Base-by-base conservation (phyloP, 2,113 vertebrate species). In the Varanus salvator region DNA sequence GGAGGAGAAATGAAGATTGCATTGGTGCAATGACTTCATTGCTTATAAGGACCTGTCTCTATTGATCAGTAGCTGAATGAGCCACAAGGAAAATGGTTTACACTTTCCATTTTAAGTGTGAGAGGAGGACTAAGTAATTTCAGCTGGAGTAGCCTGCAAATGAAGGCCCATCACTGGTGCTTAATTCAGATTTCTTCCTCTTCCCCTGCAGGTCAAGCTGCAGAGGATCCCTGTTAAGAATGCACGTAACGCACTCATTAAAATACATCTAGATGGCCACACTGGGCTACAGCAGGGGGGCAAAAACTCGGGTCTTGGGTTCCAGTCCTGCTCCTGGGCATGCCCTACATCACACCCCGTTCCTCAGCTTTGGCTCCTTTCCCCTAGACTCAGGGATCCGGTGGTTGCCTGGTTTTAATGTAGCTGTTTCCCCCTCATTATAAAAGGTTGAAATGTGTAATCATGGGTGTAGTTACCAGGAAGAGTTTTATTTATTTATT, bases 11-110 rank as follows among this genome's bases (percentile, higher is more conserved):
- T 34, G 86, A 93, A 89, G 88, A 95, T 75, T 93, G 78, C 86
- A 89, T 92, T 95, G 93, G 86, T 88, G 80, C 0, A 0, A 78
- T 0, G 1, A 85, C 88, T 88, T 72, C 80, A 93, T 91, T 93
- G 89, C 91, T 94, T 93, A 88, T 91, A 93, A 91, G 89, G 92
- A 93, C 50, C 88, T 94, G 90, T 92, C 7, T 0, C 82, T 93
- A 93, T 92, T 91, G 91, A 93, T 93, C 93, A 94, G 91, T 52
- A 31, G 88, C 87, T 93, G 92, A 90, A 87, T 25, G 38, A 0
- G 0, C 82, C 69, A 85, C 19, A 84, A 93, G 87, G 88, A 57
- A 86, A 93, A 85, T 0, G 3, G 75, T 93, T 93, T 94, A 88
- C 71, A 60, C 52, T 91, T 95, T 93, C 78, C 66, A 84, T 92